A percentile compares a stretch with the other conserved stretches of the same genome.
Conservation (phyloP, 2,797 vertebrate genomes). For the Parambassis ranga region DNA sequence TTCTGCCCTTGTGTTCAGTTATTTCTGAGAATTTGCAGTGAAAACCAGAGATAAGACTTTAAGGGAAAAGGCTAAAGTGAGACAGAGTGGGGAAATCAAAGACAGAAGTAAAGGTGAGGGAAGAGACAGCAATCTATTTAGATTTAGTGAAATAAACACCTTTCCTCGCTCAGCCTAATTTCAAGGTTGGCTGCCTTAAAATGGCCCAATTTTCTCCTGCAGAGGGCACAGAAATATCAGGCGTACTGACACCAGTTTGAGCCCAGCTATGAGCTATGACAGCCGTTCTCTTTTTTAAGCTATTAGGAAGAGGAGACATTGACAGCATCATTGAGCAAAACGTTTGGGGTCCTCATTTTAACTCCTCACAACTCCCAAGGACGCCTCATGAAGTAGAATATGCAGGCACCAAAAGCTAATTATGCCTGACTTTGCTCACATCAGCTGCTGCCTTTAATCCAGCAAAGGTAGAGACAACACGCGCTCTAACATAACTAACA, state of each 20-base stretch:
- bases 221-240: slow-evolving; percentile 52
- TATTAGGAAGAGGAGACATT: slow-evolving; percentile 31
- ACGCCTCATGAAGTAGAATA: slow-evolving; percentile 4
- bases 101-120: slow-evolving; percentile 14
- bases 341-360: slow-evolving; percentile 30
- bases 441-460: slow-evolving; percentile 25
- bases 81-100: slow-evolving; percentile 8
- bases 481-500: slow-evolving; percentile 31
- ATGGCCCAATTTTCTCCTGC: slow-evolving; percentile 48
- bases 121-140: slow-evolving; percentile 51
- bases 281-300: slow-evolving; percentile 18
- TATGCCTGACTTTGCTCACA: slow-evolving; percentile 44
- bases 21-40: neutral
- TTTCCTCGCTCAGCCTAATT: slow-evolving; percentile 64
- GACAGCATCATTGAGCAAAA: slow-evolving; percentile 33
- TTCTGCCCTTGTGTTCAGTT: slow-evolving; percentile 21
- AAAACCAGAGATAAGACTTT: neutral
- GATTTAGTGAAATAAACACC: slow-evolving; percentile 64
- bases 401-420: slow-evolving; percentile 39
- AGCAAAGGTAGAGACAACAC: slow-evolving; percentile 31
- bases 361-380: slow-evolving; percentile 35
- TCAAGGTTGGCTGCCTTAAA: slow-evolving; percentile 71
- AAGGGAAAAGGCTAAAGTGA: slow-evolving; percentile 6
- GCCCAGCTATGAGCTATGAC: slow-evolving; percentile 33
- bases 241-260: slow-evolving; percentile 49